phyloP scores from a whole-genome alignment of 2,113 vertebrate genomes.

The Upupa epops region DNA sequence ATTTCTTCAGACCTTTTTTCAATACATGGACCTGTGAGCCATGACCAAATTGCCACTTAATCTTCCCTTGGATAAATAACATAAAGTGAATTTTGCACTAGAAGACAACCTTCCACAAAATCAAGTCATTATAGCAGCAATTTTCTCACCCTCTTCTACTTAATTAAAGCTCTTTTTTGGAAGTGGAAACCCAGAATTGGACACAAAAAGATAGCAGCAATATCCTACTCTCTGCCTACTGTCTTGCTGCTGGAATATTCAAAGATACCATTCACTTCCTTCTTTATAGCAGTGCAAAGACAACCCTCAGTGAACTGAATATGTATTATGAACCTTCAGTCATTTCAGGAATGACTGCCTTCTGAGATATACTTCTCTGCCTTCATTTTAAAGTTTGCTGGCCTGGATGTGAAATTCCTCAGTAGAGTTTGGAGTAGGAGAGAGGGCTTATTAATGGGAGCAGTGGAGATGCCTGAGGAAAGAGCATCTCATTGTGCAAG shows the following conservation, averaged over 20 bases:
- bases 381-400: conserved; percentile 37
- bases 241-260: background rate
- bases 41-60: conserved; percentile 33
- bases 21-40: background rate
- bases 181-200: background rate
- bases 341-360: conserved; percentile 22
- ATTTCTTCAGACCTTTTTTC: background rate
- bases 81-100: background rate
- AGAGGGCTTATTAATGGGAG: background rate
- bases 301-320: background rate
- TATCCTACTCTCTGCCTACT: background rate
- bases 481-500: background rate
- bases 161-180: conserved; percentile 40
- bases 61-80: conserved; percentile 45
- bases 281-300: background rate
- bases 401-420: conserved; percentile 11
- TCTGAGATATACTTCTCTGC: conserved; percentile 12
- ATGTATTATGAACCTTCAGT: conserved; percentile 8
- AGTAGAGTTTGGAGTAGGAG: background rate
- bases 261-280: background rate
- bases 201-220: background rate
- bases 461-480: background rate
- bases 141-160: conserved; percentile 27
- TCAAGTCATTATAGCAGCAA: background rate
- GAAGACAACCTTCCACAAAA: conserved; percentile 9